A percentile compares a stretch with the other conserved stretches of the same genome.
Evolutionary conservation across 1,140 invertebrate species (phyloP).

Genomic region (Calliopsis andreniformis): DNA sequence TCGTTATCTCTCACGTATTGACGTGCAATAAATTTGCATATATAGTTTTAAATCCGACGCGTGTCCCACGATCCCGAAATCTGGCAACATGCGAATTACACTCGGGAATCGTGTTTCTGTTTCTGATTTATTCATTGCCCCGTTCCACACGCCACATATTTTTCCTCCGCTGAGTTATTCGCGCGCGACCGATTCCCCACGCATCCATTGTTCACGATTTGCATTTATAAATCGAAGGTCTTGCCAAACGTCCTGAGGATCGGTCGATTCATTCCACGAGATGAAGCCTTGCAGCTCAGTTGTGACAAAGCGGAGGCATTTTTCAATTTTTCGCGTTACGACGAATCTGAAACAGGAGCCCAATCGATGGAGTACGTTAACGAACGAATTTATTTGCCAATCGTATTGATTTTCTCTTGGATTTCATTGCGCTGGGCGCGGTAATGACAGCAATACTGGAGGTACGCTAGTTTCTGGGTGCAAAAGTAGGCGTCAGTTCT

Average conservation of each 20-base stretch:
- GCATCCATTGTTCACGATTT: background rate
- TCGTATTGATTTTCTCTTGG: background rate
- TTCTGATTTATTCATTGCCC: conserved; percentile 16
- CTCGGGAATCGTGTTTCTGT: background rate
- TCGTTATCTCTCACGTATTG: too few relatives aligned
- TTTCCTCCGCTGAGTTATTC: background rate
- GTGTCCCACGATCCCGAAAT: background rate
- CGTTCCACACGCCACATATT: background rate
- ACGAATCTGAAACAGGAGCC: background rate
- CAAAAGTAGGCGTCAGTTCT: too few relatives aligned
- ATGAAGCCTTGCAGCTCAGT: too few relatives aligned
- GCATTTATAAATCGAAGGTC: background rate
- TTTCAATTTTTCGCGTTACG: too few relatives aligned
- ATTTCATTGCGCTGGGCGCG: background rate
- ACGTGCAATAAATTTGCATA: too few relatives aligned
- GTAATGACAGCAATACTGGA: too few relatives aligned
- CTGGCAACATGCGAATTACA: conserved; percentile 8
- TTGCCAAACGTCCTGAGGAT: background rate
- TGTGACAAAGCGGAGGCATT: too few relatives aligned
- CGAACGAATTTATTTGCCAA: background rate
- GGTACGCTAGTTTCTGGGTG: too few relatives aligned
- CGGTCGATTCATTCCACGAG: too few relatives aligned
- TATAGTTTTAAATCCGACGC: background rate
- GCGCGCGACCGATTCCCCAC: background rate
- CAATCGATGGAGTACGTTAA: background rate